Evolutionary conservation across 2,888 invertebrate species (phyloP), one percentile per base, ranked within the genome.

Genomic region (Panopea generosa): DNA sequence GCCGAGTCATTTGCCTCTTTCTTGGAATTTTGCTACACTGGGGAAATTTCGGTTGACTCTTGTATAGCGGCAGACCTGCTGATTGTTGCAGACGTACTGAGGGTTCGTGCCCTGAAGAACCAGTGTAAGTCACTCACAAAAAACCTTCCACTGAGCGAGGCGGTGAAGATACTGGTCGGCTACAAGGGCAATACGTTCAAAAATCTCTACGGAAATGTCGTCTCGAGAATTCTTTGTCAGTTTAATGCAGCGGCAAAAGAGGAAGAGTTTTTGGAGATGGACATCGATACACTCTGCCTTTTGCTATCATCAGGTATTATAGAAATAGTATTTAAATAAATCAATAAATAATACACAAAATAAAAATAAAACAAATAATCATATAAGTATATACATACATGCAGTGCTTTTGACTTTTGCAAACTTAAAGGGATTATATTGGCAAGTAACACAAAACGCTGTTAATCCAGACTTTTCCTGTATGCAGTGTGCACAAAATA

Each of bases 1-100:
- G 63, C 86, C 6, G 53, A 78, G 6, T 73, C 86, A 1, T 89
- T 90, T 71, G 81, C 83, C 3, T 53, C 79, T 4, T 82, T 88
- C 49, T 68, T 89, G 18, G 83, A 83, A 40, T 88, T 72, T 67
- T 76, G 86, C 26, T 89, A 89, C 75, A 83, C 84, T 22, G 75
- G 79, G 4, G 52, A 79, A 24, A 40, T 86, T 14, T 53, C 65
- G 6, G 61, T 87, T 2, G 66, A 59, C 2, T 62, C 79, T 0
- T 80, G 75, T n/a, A 78, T 82, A n/a, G 79, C 84, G 1, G 80
- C 71, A 0, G 86, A 86, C 24, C 50, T 88, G 59, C 56, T 83
- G 27, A 52, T 76, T 6, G 80, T 85, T n/a, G 82, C 86, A 1
- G 81, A 85, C 26, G 74, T 68, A n/a, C 81, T 88, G 3, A 77